Base-by-base conservation (phyloP, 2,113 vertebrate genomes). In the Bujurquina vittata region DNA sequence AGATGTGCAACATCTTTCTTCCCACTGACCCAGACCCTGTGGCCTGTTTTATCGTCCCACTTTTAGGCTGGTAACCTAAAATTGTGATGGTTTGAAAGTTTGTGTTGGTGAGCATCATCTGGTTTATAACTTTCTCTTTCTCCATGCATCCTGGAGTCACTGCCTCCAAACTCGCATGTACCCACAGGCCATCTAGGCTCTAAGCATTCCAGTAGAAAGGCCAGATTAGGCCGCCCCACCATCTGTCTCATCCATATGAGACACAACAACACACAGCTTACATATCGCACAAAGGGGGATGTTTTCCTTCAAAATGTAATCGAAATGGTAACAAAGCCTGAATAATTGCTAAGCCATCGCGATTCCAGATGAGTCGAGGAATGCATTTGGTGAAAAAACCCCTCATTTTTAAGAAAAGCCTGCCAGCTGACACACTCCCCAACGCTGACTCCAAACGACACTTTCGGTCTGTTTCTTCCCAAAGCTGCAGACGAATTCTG, bases 21-120 rank as follows among this genome's bases (percentile, higher is more conserved):
- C 85, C 81, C 72, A 86, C 75, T 84, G 84, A 90, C 87, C 89
- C 74, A 92, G 60, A 89, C 85, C 82, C 79, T 83, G 84, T 88
- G 78, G 87, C 84, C 82, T 82, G 37, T 81, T 90, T 89, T 46
- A 61, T 37, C 23, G 85, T 84, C 88, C 88, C 88, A 92, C 65
- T 90, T 92, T 84, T 54, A 74, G 62, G n/a, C 56, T 52, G 92
- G 74, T 84, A 87, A 88, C 65, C 79, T 83, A 77, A 89, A 87
- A 85, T 49, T 67, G 77, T 60, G 37, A 75, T 18, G 57, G 59
- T 37, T 74, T 80, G 14, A 74, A 73, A 75, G 60, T 83, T 26
- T 73, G 43, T 14, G 8, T 43, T 76, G 78, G 69, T 11, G n/a
- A 84, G 40, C 5, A 14, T 43, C 69, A 60, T 85, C 49, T 31